Base-by-base conservation (phyloP, 2,113 vertebrate genomes). In the Lagopus leucura region DNA sequence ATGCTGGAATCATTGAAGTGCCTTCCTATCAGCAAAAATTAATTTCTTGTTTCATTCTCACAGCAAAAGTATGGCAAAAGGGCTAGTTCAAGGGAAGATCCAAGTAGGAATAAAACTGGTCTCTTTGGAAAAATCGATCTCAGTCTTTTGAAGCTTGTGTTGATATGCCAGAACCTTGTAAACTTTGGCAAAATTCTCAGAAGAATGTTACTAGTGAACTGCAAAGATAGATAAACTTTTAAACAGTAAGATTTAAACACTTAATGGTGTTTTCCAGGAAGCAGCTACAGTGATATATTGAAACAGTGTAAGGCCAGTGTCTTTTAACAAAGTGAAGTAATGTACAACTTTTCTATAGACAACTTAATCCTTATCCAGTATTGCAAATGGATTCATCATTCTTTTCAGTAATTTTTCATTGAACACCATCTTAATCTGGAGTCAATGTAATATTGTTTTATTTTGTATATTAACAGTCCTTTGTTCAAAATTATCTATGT, bases 21-120 rank as follows among this genome's bases (percentile, higher is more conserved):
- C 90, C 84, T 95, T 90, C 92, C 25, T 84, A 92, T 55, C 42
- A 82, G 75, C 40, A 90, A 67, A 70, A 45, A 42, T 48, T 16
- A 71, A 75, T 50, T 93, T 72, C 14, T 78, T 32, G 27, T 88
- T 91, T 74, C 61, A 50, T 86, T 86, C 22, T 83, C 77, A 48
- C 81, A 83, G 72, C 10, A 3, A 87, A 82, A 78, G 77, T 18
- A 13, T 78, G 73, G 36, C 32, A 69, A 61, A 86, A 89, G 30
- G 9, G 18, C 32, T 83, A 69, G 71, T 70, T 93, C 24, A 64
- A 38, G 38, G 52, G 38, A 91, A 74, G 30, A 76, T 82, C 55
- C 55, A 92, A 55, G 40, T 70, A 55, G 85, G 36, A 38, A 47
- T 69, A 22, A 38, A 86, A 38, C 20, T 66, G 21, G 18, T 77